Base-by-base conservation (phyloP, 2,113 vertebrate genomes). In the Calypte anna region DNA sequence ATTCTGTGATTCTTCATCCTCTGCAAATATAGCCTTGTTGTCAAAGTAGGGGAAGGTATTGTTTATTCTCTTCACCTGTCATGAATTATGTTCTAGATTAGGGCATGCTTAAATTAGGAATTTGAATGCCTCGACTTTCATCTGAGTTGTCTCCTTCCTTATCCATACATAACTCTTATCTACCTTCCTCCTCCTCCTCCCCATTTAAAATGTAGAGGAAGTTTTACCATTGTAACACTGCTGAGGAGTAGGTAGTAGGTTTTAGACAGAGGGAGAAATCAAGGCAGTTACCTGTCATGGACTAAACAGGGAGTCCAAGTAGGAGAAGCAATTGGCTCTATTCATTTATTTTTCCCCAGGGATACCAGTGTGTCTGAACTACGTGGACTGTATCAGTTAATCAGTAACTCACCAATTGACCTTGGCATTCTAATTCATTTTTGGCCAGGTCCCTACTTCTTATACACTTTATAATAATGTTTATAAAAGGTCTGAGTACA, bases 111-210 rank as follows among this genome's bases (percentile, higher is more conserved):
- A 80, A 91, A 93, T 77, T 50, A 85, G 36, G 7, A 58, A 88
- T 82, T 86, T 68, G 50, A 90, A 83, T 88, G 40, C 36, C 36
- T 89, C 51, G 4, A 15, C 87, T 93, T 91, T 83, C 64, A 67
- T 84, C 91, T 88, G 53, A 58, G 30, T 75, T 91, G 54, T 54
- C 24, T 14, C 57, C 94, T 94, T 14, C 57, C 94, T 94, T 33
- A 58, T 58, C 40, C 2, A 1, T 77, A n/a, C 19, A 7, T 82
- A 78, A 31, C 24, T 57, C 27, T 44, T n/a, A 61, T 62, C 38
- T 92, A 40, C 48, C 25, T 55, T 50, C 33, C 33, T 33, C 33
- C 33, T 33, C 33, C 33, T 50, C 84, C 44, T 30, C 38, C 12
- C 40, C 11, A 75, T 84, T n/a, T 68, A 75, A 81, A 78, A 77